Conservation (phyloP, 1,140 invertebrate genomes). For the Homalodisca vitripennis region DNA sequence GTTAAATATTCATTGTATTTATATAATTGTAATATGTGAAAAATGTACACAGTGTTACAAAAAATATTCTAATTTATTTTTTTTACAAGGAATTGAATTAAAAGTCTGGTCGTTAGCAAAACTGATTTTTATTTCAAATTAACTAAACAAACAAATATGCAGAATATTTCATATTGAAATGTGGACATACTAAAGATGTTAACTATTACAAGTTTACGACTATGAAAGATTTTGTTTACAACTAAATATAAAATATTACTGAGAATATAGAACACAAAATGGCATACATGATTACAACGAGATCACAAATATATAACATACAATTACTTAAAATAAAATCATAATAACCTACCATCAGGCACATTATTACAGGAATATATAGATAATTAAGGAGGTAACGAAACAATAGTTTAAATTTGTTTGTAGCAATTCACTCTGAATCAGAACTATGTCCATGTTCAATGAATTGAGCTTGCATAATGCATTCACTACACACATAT, state of each 20-base stretch:
- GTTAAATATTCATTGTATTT: not conserved
- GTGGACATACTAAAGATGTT: too few relatives aligned
- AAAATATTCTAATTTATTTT: not conserved
- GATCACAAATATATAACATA: too few relatives aligned
- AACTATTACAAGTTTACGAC: too few relatives aligned
- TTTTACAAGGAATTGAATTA: not conserved
- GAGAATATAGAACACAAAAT: too few relatives aligned
- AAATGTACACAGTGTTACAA: not conserved
- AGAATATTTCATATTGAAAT: too few relatives aligned
- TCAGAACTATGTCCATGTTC: not conserved
- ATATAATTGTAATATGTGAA: not conserved
- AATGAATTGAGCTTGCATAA: not conserved
- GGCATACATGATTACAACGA: too few relatives aligned
- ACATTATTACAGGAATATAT: too few relatives aligned
- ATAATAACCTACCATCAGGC: too few relatives aligned
- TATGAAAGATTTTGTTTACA: too few relatives aligned
- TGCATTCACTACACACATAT: not conserved
- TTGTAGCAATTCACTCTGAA: not conserved
- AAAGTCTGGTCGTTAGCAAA: not conserved
- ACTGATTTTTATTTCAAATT: not conserved
- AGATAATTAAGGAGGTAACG: too few relatives aligned
- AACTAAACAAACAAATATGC: too few relatives aligned
- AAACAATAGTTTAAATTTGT: not conserved
- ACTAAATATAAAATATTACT: too few relatives aligned
- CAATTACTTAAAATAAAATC: not conserved